Percentiles rank a stretch among this genome's conserved stretches.
These are phyloP conservation scores for Trachymyrmex septentrionalis DNA, from an alignment of 1,140 invertebrate genomes.

Conservation along the genomic window DNA sequence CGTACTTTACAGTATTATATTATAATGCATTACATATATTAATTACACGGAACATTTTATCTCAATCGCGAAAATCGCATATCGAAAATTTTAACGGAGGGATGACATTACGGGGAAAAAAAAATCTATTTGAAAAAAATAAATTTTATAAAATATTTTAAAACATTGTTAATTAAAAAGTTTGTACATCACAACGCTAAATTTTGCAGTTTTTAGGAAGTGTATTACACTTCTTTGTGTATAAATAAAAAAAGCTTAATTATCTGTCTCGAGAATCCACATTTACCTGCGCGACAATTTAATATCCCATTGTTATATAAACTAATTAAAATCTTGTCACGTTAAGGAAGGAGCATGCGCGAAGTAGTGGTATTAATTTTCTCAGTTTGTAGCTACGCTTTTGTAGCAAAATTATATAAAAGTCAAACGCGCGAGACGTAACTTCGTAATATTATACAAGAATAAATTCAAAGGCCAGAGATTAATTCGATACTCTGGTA, in stretches of 20 bases:
- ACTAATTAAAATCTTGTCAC: slow-evolving; percentile 63
- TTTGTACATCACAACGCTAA: slow-evolving; percentile 12
- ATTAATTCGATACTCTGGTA: slow-evolving; percentile 51
- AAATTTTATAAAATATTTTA: slow-evolving; percentile 19
- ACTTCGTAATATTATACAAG: slow-evolving; percentile 54
- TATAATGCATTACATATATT: slow-evolving; percentile 22
- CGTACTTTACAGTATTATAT: not conserved
- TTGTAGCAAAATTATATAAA: slow-evolving; percentile 60
- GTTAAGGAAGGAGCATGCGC: slow-evolving; percentile 58
- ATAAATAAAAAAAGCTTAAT: slow-evolving; percentile 50
- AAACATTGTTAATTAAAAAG: slow-evolving; percentile 39
- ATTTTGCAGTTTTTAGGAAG: slow-evolving; percentile 1
- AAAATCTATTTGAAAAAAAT: not conserved
- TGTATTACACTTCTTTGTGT: slow-evolving; percentile 4
- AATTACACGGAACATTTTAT: slow-evolving; percentile 17
- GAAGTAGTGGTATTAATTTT: slow-evolving; percentile 54
- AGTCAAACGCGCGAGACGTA: slow-evolving; percentile 56
- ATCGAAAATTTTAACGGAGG: not conserved
- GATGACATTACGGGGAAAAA: not conserved
- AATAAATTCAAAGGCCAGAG: slow-evolving; percentile 52
- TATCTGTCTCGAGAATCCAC: slow-evolving; percentile 51
- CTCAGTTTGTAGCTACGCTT: slow-evolving; percentile 41
- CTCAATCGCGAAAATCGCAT: not conserved
- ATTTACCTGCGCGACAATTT: slow-evolving; percentile 51
- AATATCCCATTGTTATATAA: slow-evolving; percentile 61